Base-by-base conservation (phyloP, 2,888 invertebrate species). In the Synanthedon tipuliformis region DNA sequence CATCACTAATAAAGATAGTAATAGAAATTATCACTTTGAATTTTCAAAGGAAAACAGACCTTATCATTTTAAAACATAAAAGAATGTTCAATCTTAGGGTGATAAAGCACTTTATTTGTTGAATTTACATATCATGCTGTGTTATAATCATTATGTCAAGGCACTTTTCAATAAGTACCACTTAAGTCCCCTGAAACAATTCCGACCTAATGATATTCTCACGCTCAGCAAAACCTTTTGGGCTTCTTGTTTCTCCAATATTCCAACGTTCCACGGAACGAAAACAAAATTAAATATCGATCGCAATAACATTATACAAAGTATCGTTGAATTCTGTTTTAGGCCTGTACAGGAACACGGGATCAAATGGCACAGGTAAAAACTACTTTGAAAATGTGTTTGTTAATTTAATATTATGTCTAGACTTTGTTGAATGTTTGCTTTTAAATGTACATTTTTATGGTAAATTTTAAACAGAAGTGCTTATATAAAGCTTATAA, bases 251-350 rank as follows among this genome's bases (percentile, higher is more conserved):
- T 49, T 18, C 58, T 54, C 51, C 59, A 58, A 59, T 58, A 58
- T 52, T 50, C 45, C 51, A 52, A 48, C 34, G 54, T 57, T 56
- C 55, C 57, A 56, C 53, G 55, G 48, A 61, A 56, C 56, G 57
- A 59, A 65, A 64, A 59, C 64, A 56, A 68, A 71, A 69, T 70
- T 63, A 62, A 68, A 67, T 69, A 68, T 71, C 68, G 72, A 72
- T 69, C 64, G 61, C 64, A 59, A 69, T 72, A 69, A 67, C 57
- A 68, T 73, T 77, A 73, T 77, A 75, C 73, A 76, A 73, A 71
- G 72, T 76, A 71, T 71, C 66, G 77, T 79, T 75, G 67, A 76
- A 81, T 81, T 81, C 79, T 82, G 81, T 82, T 82, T 78, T 81
- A 81, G 81, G 81, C 81, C 81, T 81, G 81, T 68, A 60, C 81